Percentiles rank a stretch among this genome's conserved stretches.
phyloP scores from a whole-genome alignment of 1,140 invertebrate species.

The Drosophila tristis region DNA sequence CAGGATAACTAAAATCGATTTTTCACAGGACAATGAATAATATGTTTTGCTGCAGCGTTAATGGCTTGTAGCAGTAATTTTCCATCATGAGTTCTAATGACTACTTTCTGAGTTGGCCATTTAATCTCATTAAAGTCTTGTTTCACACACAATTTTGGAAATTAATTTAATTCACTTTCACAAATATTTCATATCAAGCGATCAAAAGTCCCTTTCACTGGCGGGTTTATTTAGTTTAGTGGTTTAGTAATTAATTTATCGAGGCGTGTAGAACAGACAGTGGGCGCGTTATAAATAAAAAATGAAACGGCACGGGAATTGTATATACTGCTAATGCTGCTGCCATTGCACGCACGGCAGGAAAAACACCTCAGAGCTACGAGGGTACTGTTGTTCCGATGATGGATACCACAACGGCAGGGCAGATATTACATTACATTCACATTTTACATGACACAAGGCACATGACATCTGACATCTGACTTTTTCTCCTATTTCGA shows the following conservation, averaged over 20 bases:
- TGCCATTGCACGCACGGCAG: slow-evolving; percentile 36
- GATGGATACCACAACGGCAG: no score
- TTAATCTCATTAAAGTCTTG: neutral
- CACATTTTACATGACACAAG: no score
- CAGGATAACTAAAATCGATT: slow-evolving; percentile 71
- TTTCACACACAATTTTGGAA: neutral
- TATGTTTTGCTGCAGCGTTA: slow-evolving; percentile 21
- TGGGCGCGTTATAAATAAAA: slow-evolving; percentile 27
- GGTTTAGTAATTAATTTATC: neutral
- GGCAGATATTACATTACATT: no score
- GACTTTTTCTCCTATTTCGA: no score
- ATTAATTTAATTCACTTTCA: neutral
- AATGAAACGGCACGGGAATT: slow-evolving; percentile 4
- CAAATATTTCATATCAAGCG: neutral
- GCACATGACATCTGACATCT: no score
- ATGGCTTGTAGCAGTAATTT: neutral
- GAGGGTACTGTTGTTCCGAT: slow-evolving; percentile 3
- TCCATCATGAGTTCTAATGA: neutral
- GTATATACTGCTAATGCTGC: slow-evolving; percentile 33
- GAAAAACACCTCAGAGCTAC: slow-evolving; percentile 31
- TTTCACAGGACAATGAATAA: slow-evolving; percentile 67
- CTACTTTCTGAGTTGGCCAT: neutral
- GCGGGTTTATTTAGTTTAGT: neutral
- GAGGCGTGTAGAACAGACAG: neutral
- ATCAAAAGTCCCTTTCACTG: neutral